Evolutionary conservation across 1,140 invertebrate species (phyloP).

Genomic region (Olivierus martensii): DNA sequence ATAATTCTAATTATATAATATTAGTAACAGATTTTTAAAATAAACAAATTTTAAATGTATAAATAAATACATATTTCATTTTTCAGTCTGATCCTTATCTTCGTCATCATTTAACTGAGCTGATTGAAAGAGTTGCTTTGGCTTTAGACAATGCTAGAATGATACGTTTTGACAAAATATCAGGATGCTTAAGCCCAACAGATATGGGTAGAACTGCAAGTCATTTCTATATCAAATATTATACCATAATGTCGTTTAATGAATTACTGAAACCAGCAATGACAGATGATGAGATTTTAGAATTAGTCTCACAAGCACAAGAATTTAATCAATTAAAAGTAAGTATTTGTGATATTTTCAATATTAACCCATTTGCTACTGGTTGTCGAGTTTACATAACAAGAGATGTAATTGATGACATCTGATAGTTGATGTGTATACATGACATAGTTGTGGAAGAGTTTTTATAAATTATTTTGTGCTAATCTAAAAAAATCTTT

Average conservation of each 20-base stretch:
- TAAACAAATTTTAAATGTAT: too few species aligned
- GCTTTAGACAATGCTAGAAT: slow-evolving; percentile 83
- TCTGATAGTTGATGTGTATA: too few species aligned
- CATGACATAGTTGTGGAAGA: too few species aligned
- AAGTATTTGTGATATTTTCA: slow-evolving; percentile 5
- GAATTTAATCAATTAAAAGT: slow-evolving; percentile 96
- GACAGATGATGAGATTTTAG: slow-evolving; percentile 72
- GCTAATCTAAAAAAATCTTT: too few species aligned
- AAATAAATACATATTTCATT: too few species aligned
- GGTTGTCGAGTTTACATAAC: too few species aligned
- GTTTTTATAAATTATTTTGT: too few species aligned
- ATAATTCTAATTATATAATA: too few species aligned
- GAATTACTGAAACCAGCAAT: slow-evolving; percentile 57
- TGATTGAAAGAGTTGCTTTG: slow-evolving; percentile 66
- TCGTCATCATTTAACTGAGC: slow-evolving; percentile 40
- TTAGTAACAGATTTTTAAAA: too few species aligned
- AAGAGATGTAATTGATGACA: too few species aligned
- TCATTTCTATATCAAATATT: slow-evolving; percentile 95
- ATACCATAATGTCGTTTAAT: slow-evolving; percentile 83
- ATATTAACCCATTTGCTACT: too few species aligned
- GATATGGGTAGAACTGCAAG: slow-evolving; percentile 92
- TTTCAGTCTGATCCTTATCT: slow-evolving; percentile 60
- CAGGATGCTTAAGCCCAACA: slow-evolving; percentile 64
- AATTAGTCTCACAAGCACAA: slow-evolving; percentile 74
- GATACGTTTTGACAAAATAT: slow-evolving; percentile 76